Conservation (phyloP, 2,113 vertebrate genomes). For the Potamarius usumacintae region DNA sequence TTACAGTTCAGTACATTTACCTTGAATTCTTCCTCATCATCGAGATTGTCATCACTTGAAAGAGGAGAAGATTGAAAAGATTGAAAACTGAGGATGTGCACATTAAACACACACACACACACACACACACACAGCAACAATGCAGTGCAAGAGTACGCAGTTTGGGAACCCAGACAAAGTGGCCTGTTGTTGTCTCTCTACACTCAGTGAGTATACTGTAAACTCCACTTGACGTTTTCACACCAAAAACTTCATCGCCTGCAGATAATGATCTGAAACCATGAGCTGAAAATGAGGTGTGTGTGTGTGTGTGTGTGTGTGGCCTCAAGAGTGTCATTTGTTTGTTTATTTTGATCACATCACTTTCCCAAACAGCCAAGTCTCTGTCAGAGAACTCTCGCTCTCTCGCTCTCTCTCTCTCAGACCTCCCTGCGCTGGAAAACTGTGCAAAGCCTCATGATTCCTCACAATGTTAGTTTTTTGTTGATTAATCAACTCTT, state of each 20-base stretch:
- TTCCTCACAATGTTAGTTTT: too few relatives aligned
- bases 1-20: conserved; percentile 45
- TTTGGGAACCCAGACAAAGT: neutral
- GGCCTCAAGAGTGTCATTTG: too few relatives aligned
- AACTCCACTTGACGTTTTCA: neutral
- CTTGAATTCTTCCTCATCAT: conserved; percentile 65
- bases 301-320: too few relatives aligned
- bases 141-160: neutral
- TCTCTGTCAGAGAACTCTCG: neutral
- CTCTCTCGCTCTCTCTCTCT: too few relatives aligned
- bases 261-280: neutral
- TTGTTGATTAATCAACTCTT: too few relatives aligned
- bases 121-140: neutral
- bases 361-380: too few relatives aligned
- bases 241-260: too few relatives aligned
- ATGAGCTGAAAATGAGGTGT: neutral
- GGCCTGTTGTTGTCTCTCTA: neutral
- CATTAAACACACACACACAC: neutral
- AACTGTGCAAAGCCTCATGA: too few relatives aligned
- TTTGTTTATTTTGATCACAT: too few relatives aligned
- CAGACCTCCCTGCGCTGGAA: too few relatives aligned
- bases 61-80: neutral
- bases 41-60: conserved; percentile 66
- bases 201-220: neutral
- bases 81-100: neutral